phyloP scores from a whole-genome alignment of 1,140 invertebrate species.

The Achatina immaculata region DNA sequence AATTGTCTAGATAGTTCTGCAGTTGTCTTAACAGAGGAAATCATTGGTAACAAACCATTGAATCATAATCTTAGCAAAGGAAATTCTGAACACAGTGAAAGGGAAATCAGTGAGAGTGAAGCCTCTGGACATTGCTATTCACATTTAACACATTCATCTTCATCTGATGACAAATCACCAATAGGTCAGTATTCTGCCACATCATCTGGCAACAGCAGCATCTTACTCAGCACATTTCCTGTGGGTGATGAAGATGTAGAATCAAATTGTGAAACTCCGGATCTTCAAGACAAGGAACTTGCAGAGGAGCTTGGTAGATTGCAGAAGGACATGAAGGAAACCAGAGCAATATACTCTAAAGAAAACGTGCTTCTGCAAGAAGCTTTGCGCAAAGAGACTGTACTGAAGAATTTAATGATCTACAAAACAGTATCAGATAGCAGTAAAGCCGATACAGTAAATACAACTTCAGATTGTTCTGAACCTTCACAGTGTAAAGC shows the following conservation, averaged over 20 bases:
- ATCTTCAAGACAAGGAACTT: slow-evolving; percentile 35
- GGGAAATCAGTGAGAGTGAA: neutral
- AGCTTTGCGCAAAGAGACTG: slow-evolving; percentile 54
- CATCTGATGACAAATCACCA: neutral
- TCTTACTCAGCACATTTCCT: neutral
- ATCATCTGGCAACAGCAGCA: neutral
- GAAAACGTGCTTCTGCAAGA: slow-evolving; percentile 61
- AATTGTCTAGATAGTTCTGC: neutral
- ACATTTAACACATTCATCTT: neutral
- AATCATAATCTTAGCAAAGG: neutral
- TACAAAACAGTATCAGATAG: slow-evolving; percentile 16
- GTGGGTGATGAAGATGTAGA: neutral
- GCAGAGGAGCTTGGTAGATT: slow-evolving; percentile 39
- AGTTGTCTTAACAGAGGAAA: neutral
- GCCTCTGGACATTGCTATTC: neutral
- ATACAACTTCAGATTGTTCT: neutral
- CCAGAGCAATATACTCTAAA: slow-evolving; percentile 59
- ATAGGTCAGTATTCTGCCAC: neutral
- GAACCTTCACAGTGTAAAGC: neutral
- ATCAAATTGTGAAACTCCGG: slow-evolving; percentile 2
- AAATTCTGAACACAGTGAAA: neutral
- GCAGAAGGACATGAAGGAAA: slow-evolving; percentile 52
- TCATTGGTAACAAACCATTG: too few species aligned
- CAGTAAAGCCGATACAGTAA: neutral
- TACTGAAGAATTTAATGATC: slow-evolving; percentile 24